A percentile compares a stretch with the other conserved stretches of the same genome.
Conservation (phyloP, 2,797 vertebrate genomes). For the Podarcis lilfordi region DNA sequence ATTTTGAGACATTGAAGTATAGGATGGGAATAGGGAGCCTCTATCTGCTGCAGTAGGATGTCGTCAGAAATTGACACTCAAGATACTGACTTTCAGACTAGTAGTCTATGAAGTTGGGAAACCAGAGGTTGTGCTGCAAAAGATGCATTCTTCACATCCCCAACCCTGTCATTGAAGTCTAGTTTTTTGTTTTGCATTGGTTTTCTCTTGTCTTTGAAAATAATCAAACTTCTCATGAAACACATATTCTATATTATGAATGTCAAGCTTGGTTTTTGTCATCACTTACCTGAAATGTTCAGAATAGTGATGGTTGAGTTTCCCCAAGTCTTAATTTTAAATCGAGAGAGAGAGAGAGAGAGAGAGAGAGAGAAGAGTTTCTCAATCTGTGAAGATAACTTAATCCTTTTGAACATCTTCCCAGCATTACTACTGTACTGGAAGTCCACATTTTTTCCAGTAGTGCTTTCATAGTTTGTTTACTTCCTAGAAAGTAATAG, state of each 20-base stretch:
- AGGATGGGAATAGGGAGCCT: background rate
- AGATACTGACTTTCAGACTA: background rate
- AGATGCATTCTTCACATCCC: background rate
- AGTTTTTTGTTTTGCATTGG: background rate
- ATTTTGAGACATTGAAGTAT: background rate
- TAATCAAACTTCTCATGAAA: background rate
- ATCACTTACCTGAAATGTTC: background rate
- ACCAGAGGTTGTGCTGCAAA: background rate
- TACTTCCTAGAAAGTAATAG: background rate
- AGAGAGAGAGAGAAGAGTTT: background rate
- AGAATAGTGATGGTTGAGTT: background rate
- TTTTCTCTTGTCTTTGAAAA: background rate
- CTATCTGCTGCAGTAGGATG: background rate
- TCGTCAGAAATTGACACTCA: background rate
- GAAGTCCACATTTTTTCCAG: background rate
- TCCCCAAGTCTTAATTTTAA: background rate
- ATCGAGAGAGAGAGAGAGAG: background rate
- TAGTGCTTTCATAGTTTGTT: background rate
- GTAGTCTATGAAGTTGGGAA: background rate
- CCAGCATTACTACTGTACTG: background rate
- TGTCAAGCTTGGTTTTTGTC: background rate
- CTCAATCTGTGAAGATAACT: background rate
- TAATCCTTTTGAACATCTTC: background rate
- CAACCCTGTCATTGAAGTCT: background rate
- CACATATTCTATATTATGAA: background rate